A percentile compares a stretch with the other conserved stretches of the same genome.
phyloP scores from a whole-genome alignment of 2,797 vertebrate genomes.

The Leucoraja ocellata region DNA sequence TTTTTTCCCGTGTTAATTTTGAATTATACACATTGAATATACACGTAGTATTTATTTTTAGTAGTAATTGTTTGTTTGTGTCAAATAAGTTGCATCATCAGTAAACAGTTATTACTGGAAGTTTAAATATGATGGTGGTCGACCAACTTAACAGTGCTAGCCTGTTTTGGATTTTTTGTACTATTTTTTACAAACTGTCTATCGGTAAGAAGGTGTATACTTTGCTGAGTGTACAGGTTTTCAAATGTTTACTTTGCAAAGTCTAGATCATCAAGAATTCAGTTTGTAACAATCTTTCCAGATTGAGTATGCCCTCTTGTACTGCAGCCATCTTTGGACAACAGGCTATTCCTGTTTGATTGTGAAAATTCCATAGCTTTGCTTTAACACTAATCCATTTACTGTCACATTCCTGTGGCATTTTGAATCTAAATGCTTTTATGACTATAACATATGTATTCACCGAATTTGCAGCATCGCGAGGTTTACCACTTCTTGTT shows the following conservation, averaged over 20 bases:
- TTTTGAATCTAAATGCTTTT: slow-evolving; percentile 36
- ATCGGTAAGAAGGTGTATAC: slow-evolving; percentile 27
- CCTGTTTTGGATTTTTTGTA: slow-evolving; percentile 22
- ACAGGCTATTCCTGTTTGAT: slow-evolving; percentile 48
- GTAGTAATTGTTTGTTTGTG: slow-evolving; percentile 60
- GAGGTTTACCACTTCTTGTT: slow-evolving; percentile 60
- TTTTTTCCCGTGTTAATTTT: slow-evolving; percentile 55
- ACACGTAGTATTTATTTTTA: slow-evolving; percentile 69
- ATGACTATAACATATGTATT: slow-evolving; percentile 38
- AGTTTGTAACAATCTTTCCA: slow-evolving; percentile 48
- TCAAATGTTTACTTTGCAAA: slow-evolving; percentile 44
- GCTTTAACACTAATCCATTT: slow-evolving; percentile 56
- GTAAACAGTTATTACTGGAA: slow-evolving; percentile 44
- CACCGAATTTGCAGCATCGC: slow-evolving; percentile 53
- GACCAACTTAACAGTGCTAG: slow-evolving; percentile 54
- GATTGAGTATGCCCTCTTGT: slow-evolving; percentile 49
- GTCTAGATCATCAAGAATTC: slow-evolving; percentile 44
- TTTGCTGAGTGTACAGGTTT: slow-evolving; percentile 41
- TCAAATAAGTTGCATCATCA: slow-evolving; percentile 56
- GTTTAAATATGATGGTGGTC: slow-evolving; percentile 36
- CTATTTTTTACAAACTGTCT: slow-evolving; percentile 19
- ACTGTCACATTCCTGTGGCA: slow-evolving; percentile 54
- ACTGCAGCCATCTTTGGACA: slow-evolving; percentile 52
- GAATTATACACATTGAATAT: slow-evolving; percentile 49
- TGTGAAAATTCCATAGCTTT: slow-evolving; percentile 55